Base-by-base conservation (phyloP, 2,113 vertebrate genomes). In the Nycticebus coucang region DNA sequence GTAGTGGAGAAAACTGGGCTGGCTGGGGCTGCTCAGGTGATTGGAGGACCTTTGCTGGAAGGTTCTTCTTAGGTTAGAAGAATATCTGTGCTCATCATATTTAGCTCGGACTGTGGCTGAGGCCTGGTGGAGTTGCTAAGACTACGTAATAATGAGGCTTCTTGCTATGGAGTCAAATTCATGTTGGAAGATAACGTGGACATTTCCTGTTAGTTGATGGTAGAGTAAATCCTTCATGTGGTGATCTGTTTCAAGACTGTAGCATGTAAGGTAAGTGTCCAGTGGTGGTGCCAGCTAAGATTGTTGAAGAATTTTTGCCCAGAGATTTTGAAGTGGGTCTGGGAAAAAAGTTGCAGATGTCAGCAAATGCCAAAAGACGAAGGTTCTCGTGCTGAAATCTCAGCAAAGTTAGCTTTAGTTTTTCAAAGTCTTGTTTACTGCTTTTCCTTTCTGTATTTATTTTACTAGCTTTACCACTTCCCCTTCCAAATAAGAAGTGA, bases 381-480 rank as follows among this genome's bases (percentile, higher is more conserved):
- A 94, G n/a, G 35, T 93, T 19, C 22, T 85, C 37, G 13, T 45
- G 37, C 41, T 59, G 45, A 68, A 98, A 97, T 64, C 22, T 68
- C 24, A 3, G 53, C 87, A 64, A 24, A 74, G 74, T 64, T 96
- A 60, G 57, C 21, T 72, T 95, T 83, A 91, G 60, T 33, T 95
- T 93, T 89, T 78, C 33, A 60, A 87, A 97, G 81, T 18, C 80
- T 94, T 93, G 79, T 95, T 95, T 88, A 87, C 37, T 35, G 57
- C n/a, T 78, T 84, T 88, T 78, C 68, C 59, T 94, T 93, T 94
- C 24, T 95, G 62, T 91, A 84, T 94, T 96, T 91, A 79, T 89
- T 96, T 96, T 93, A 91, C 89, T 96, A 97, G 87, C 17, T 71
- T 95, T 85, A 75, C 55, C 79, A 86, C 94, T 95, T 96, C 81